Base-by-base conservation (phyloP, 2,797 vertebrate species). In the Danio tinwini region DNA sequence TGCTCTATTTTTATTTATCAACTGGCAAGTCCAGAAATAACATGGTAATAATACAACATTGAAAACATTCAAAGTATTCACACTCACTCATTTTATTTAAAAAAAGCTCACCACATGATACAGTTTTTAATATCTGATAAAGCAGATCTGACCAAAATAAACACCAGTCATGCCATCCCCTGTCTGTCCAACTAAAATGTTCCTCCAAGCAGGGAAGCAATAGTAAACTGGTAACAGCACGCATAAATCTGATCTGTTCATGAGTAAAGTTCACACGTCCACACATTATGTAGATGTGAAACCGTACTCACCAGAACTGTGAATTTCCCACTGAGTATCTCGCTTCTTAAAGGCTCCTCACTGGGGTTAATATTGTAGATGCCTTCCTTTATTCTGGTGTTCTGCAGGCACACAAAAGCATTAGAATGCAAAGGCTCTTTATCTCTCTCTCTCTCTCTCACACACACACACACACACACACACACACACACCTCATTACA, bases 371-470 rank as follows among this genome's bases (percentile, higher is more conserved):
- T 95, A 83, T 95, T 93, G 84, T 95, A 92, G 85, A 96, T 95
- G 52, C 93, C 94, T 89, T 96, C 95, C 90, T 94, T 95, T 84
- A 96, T 93, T 88, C 95, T 93, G 81, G 94, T 96, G 87, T 94
- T 94, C 95, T 96, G 74, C 76, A 52, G 5, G 14, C 56, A 71
- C 29, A 74, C 44, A 74, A 21, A 47, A n/a, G 5, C 37, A 52
- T 40, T 19, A 40, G 6, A 21, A 52, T 29, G 29, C 29, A 29
- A 29, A 29, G 29, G 29, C 29, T 29, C 3, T 29, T 3, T 29
- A 52, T 11, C 29, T 29, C 29, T 29, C 29, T 29, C 29, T 29
- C n/a, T n/a, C n/a, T n/a, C n/a, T n/a, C n/a, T n/a, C n/a, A n/a
- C n/a, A n/a, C n/a, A n/a, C n/a, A n/a, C n/a, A n/a, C n/a, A n/a